Evolutionary conservation across 1,140 invertebrate species (phyloP).

Genomic region (Brachionus rotundiformis): DNA sequence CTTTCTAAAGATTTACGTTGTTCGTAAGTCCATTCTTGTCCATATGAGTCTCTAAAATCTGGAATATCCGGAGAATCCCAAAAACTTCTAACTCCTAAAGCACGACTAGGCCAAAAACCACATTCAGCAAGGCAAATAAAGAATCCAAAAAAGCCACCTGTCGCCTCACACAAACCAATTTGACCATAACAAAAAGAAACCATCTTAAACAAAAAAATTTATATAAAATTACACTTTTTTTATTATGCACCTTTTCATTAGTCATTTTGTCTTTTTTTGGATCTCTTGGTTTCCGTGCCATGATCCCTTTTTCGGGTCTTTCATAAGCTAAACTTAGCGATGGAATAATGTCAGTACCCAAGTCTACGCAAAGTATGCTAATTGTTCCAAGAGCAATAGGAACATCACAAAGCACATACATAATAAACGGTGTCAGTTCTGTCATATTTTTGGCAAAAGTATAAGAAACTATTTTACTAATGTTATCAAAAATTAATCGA

Average conservation of each 20-base stretch:
- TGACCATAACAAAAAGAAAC: constrained; percentile 57
- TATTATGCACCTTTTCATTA: constrained; percentile 53
- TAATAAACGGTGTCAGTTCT: constrained; percentile 91
- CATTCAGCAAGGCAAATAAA: constrained; percentile 59
- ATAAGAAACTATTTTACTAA: constrained; percentile 99
- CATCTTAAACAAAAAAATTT: constrained; percentile 57
- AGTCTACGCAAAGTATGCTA: constrained; percentile 98
- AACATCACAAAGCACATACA: constrained; percentile 97
- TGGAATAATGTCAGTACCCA: constrained; percentile 99
- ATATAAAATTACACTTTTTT: too few species aligned
- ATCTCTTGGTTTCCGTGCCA: constrained; percentile 56
- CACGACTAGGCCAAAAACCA: constrained; percentile 56
- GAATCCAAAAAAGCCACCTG: constrained; percentile 58
- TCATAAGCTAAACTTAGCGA: constrained; percentile 67
- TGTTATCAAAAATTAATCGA: constrained; percentile 98
- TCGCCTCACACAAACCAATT: constrained; percentile 58
- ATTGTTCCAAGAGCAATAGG: constrained; percentile 99
- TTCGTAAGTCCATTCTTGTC: constrained; percentile 56
- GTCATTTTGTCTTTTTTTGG: constrained; percentile 57
- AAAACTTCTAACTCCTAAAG: constrained; percentile 54
- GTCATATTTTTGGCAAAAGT: constrained; percentile 99
- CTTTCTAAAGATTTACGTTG: constrained; percentile 57
- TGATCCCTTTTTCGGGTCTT: constrained; percentile 57
- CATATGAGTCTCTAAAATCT: constrained; percentile 56
- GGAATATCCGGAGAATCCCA: constrained; percentile 58